phyloP scores from a whole-genome alignment of 2,113 vertebrate species.

The Ophthalmotilapia sp. region DNA sequence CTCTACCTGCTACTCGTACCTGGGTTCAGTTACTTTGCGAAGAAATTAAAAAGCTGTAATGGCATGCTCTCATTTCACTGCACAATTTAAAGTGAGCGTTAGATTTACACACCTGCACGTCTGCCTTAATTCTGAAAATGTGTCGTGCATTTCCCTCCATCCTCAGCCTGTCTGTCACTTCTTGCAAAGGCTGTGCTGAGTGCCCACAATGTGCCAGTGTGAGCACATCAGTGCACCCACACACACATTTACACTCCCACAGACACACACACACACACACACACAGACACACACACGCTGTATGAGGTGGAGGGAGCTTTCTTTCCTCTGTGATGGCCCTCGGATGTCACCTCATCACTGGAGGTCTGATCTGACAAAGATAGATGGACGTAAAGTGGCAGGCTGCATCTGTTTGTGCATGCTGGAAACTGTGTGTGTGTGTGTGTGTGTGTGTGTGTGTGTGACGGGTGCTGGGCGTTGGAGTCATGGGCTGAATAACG shows the following conservation, averaged over 20 bases:
- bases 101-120: not conserved
- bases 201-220: not conserved
- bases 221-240: not conserved
- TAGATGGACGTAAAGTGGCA: slow-evolving; percentile 14
- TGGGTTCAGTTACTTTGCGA: not conserved
- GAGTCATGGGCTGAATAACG: not conserved
- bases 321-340: not conserved
- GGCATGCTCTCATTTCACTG: accelerated
- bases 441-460: accelerated
- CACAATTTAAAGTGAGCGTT: not conserved
- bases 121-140: not conserved
- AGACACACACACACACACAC: too few relatives aligned
- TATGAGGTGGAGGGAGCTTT: not conserved
- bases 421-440: not conserved
- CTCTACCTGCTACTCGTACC: not conserved
- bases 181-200: not conserved
- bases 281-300: not conserved
- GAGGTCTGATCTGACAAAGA: slow-evolving; percentile 18
- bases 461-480: not conserved
- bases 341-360: not conserved
- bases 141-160: accelerated
- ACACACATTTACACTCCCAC: not conserved
- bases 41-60: not conserved
- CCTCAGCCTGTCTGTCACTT: not conserved
- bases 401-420: not conserved